Base-by-base conservation (phyloP, 1,140 invertebrate genomes). In the Cyrtorhinus lividipennis region DNA sequence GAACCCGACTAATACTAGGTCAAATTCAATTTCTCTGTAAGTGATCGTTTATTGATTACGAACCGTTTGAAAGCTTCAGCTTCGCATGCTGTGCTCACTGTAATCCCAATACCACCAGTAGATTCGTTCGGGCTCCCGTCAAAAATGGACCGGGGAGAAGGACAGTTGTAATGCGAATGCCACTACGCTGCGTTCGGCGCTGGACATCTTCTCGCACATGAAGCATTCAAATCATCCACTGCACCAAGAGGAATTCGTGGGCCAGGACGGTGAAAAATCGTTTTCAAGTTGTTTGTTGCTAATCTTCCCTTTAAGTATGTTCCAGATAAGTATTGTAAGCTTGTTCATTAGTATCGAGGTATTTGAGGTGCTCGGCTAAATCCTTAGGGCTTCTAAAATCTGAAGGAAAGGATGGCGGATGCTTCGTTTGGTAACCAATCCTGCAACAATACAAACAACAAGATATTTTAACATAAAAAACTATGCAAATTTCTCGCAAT, bases 141-240 rank as follows among this genome's bases (percentile, higher is more conserved):
- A 58, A 78, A 72, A 12, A 75, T 72, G 13, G 76, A 76, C 15
- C 72, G 68, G 1, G 82, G 83, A 66, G 72, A 69, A 15, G 77
- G 77, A 69, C 83, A 86, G 56, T 81, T 75, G 67, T 82, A 84
- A 73, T 85, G 81, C 27, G 70, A 71, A 65, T 26, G 69, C 70
- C 2, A 77, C 73, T 45, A 69, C 65, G 56, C 66, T 68, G 10
- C 24, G 57, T 63, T 64, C 24, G 56, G 53, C 67, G 64, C 70
- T 58, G 62, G 76, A 69, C 46, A 79, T 61, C 62, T 71, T 62
- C 65, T 75, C 61, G 66, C 82, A 83, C 10, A 87, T 69, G 68
- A 77, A 79, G 73, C 85, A 87, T 73, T 86, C 83, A 73, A 85
- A 86, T 76, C 73, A 62, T 78, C 71, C 26, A 82, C 73, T 59